Percentiles rank a stretch among this genome's conserved stretches.
Evolutionary conservation across 1,140 invertebrate species (phyloP).

Genomic region (Caenorhabditis brenneri): DNA sequence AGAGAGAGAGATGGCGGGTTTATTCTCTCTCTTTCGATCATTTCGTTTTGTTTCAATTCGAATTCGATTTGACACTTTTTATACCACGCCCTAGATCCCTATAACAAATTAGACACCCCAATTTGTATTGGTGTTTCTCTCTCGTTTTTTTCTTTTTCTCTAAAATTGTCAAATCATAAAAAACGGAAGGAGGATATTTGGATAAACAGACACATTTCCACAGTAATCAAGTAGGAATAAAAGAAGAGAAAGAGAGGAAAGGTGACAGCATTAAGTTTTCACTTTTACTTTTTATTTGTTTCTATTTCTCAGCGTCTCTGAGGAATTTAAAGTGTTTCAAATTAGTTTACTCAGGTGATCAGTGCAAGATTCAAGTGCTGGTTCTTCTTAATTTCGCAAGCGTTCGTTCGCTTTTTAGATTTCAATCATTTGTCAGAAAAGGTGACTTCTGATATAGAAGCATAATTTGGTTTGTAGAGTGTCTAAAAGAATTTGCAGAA

Average conservation of each 20-base stretch:
- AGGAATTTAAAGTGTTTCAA: not conserved
- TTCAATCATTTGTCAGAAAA: too few species aligned
- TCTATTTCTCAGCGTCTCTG: not conserved
- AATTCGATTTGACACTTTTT: conserved; percentile 39
- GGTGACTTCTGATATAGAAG: too few species aligned
- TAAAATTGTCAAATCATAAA: not conserved
- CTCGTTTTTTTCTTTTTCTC: not conserved
- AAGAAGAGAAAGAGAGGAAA: not conserved
- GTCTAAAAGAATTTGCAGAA: too few species aligned
- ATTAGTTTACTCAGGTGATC: not conserved
- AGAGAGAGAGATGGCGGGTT: not conserved
- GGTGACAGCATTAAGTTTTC: not conserved
- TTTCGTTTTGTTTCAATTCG: conserved; percentile 36
- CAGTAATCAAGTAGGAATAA: not conserved
- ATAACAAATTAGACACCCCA: not conserved
- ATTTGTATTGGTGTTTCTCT: not conserved
- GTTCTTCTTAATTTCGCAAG: not conserved
- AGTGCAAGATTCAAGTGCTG: not conserved
- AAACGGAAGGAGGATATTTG: not conserved
- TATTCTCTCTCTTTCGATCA: not conserved
- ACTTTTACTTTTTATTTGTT: not conserved
- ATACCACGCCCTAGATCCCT: not conserved
- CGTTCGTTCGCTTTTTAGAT: too few species aligned
- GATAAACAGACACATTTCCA: not conserved
- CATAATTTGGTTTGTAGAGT: too few species aligned